Base-by-base conservation (phyloP, 2,113 vertebrate species). In the Pterophyllum scalare region DNA sequence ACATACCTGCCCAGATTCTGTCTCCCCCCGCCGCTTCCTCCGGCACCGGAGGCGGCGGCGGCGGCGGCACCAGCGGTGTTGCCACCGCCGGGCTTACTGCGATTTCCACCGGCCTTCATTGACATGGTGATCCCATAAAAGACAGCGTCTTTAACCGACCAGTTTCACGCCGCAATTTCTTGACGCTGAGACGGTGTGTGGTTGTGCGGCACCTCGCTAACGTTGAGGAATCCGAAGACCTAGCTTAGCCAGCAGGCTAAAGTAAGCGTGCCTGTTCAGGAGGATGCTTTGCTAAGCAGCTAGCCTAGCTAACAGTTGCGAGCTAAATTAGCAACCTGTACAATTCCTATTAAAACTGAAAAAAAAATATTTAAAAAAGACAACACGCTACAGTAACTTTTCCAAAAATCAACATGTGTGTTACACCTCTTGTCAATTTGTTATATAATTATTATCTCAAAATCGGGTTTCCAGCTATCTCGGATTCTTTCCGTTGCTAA, bases 101-200 rank as follows among this genome's bases (percentile, higher is more conserved):
- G 92, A 96, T 95, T 96, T 91, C 96, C 95, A 94, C 96, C 96
- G 95, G 95, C 94, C 93, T 97, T 97, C 96, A 98, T 96, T 94
- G 97, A 98, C 97, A 98, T 98, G 95, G 89, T 95, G 92, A 95
- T 95, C 96, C 96, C 96, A 97, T 97, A 97, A 96, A 97, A 96
- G 91, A 94, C 89, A 52, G 82, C 58, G 89, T 91, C 89, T 88
- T 72, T 89, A 94, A 94, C 93, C 49, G 77, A 93, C 86, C 88
- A 85, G 40, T 84, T 90, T 83, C 79, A 64, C 82, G 86, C 89
- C 86, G 82, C 85, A 91, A 90, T 83, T 58, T 60, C 82, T 80
- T 75, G 75, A 79, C 43, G 83, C 87, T 10, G 60, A 80, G 59
- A 56, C 60, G 83, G 60, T 49, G 81, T 92, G 61, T 67, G 87